These are phyloP conservation scores for Nibea albiflora DNA, from an alignment of 2,113 vertebrate genomes.

Conservation along the genomic window DNA sequence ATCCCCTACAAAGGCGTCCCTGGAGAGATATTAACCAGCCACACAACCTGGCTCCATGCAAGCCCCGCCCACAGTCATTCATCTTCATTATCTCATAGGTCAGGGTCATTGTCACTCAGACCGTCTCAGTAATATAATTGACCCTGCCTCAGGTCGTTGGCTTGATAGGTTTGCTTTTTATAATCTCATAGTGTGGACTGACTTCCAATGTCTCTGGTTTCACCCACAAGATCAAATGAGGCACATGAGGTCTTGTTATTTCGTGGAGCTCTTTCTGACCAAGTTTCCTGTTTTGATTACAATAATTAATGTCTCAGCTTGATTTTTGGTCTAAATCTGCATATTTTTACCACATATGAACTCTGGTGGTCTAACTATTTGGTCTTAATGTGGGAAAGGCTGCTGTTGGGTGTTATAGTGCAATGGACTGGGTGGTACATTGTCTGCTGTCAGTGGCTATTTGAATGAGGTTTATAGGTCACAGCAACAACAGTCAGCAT, in stretches of 20 bases:
- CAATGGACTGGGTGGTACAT: constrained; percentile 7
- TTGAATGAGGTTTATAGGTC: constrained; percentile 73
- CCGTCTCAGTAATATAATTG: constrained; percentile 44
- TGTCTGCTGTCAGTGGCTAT: constrained; percentile 40
- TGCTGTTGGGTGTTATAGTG: not conserved
- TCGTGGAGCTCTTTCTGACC: not conserved
- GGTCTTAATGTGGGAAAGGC: not conserved
- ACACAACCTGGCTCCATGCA: constrained; percentile 1
- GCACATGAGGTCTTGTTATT: not conserved
- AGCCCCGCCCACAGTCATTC: constrained; percentile 52
- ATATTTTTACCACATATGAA: not conserved
- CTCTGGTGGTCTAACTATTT: not conserved
- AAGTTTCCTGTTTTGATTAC: not conserved
- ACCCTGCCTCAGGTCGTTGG: constrained; percentile 34
- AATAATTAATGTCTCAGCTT: not conserved
- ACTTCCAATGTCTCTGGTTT: constrained; percentile 32
- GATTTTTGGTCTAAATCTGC: not conserved
- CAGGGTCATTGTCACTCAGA: constrained; percentile 62
- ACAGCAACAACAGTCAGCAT: constrained; percentile 43
- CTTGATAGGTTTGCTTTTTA: constrained; percentile 45
- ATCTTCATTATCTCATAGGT: constrained; percentile 64
- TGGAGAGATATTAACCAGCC: constrained; percentile 47
- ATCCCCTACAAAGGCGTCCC: constrained; percentile 43
- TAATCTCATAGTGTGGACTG: constrained; percentile 24
- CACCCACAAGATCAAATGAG: not conserved